Conservation (phyloP, 2,113 vertebrate species). For the Megaceryle torquata region DNA sequence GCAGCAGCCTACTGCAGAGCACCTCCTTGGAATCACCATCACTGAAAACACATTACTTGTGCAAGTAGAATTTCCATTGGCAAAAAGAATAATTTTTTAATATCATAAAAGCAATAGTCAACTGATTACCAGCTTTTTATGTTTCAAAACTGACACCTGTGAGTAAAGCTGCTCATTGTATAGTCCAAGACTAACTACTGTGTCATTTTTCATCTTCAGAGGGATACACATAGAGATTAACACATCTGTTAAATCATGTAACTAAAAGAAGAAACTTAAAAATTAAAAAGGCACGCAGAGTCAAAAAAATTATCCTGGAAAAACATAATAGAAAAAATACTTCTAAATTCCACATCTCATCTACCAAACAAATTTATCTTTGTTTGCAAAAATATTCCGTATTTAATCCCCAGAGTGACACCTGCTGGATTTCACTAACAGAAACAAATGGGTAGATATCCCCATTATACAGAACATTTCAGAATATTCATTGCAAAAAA, state of each 20-base stretch:
- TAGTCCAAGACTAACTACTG: not conserved
- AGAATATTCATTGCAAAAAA: not conserved
- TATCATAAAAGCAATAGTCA: not conserved
- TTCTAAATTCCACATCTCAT: not conserved
- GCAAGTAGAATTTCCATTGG: not conserved
- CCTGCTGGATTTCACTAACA: constrained; percentile 52
- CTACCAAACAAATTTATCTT: not conserved
- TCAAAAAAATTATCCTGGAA: not conserved
- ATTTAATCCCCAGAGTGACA: constrained; percentile 67
- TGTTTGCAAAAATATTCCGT: not conserved
- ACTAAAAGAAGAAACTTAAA: not conserved
- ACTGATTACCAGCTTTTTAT: not conserved
- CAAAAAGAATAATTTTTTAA: not conserved
- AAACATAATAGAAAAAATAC: not conserved
- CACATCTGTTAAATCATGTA: fast-evolving
- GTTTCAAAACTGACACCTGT: not conserved
- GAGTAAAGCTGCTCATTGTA: not conserved
- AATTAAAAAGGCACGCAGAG: not conserved
- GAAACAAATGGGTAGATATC: not conserved
- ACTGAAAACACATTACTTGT: not conserved
- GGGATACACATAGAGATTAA: not conserved
- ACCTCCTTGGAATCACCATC: not conserved
- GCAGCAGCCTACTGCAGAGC: not conserved
- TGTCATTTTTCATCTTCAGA: not conserved
- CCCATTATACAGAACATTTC: not conserved